Evolutionary conservation across 2,797 vertebrate species (phyloP), one percentile per base, ranked within the genome.

Genomic region (Cyclopterus lumpus): DNA sequence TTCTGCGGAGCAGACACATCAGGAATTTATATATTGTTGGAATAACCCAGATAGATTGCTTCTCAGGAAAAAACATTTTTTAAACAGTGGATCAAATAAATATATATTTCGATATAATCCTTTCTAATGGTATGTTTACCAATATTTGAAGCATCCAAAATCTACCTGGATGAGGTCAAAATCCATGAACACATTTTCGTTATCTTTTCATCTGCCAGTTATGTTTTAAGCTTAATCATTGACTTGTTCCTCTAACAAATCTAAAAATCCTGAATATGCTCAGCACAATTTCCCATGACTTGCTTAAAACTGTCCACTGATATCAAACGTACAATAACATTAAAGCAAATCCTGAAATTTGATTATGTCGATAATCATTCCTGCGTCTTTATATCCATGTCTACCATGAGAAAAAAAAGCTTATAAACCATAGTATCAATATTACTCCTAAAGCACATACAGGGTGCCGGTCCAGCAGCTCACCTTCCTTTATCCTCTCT

Each of bases 401-500:
- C 12, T 49, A 36, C 14, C 14, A 14, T 10, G 5, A 3, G 16
- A 28, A 49, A 38, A 36, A 24, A 8, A 40, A n/a, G n/a, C n/a
- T n/a, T n/a, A n/a, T n/a, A n/a, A n/a, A n/a, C n/a, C n/a, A n/a
- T n/a, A n/a, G n/a, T n/a, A 48, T 51, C 2, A 66, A 20, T 12
- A 44, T 53, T 26, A 18, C 22, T 5, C 10, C 34, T 8, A 54
- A 75, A 62, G 36, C 10, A 26, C 16, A 54, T 5, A 18, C 34
- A 64, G 1, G 10, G 26, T 5, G 10, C 67, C 1, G 8, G 26
- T 6, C 14, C 20, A 60, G 3, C 59, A 62, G 30, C 90, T 88
- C 62, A 99, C 98, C 97, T 95, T 99, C 97, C 92, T 96, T 98
- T 49, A 95, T 86, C 60, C 91, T 94, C 83, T 99, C 97, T 63